Evolutionary conservation across 2,797 vertebrate genomes (phyloP), one percentile per base, ranked within the genome.

Genomic region (Siniperca obscura): DNA sequence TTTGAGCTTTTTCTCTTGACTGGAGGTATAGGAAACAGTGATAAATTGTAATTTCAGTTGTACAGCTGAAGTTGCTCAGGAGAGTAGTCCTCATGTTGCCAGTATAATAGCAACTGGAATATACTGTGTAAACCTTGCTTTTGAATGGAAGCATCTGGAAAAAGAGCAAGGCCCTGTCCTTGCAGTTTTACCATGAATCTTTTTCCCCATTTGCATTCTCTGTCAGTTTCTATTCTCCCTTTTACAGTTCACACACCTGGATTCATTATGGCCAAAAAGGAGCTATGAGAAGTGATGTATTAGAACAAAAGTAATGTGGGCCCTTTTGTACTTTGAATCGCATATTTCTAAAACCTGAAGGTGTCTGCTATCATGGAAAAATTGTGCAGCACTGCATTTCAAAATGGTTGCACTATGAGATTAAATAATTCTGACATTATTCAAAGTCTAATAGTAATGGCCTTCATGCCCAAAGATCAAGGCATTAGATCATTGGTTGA

Each of bases 91-190:
- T 82, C 72, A 65, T 64, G 86, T 86, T 71, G 81, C 80, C 84
- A 84, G 70, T 91, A 86, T 90, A 88, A 90, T 56, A 80, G 59
- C 74, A 71, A 90, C 59, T 86, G 88, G 76, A 86, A 93, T 85
- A 87, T 86, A 52, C 50, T 52, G 50, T 22, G 87, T 82, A 86
- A 92, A 89, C 65, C 72, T 79, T 48, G 53, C 88, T 81, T 91
- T 89, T 89, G 76, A 91, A 91, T 83, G 42, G 71, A 52, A 82
- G 69, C 88, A 83, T 87, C 80, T 93, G 90, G 87, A 85, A 94
- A 93, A 92, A 75, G 66, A 89, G 79, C 75, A 64, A 81, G 42
- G 46, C 13, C 67, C 22, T 73, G 82, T 74, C 53, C 38, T 67
- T 82, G 81, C 50, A 53, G 48, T 80, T 84, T 78, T 76, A 65